These are phyloP conservation scores for Tetranychus urticae DNA, from an alignment of 1,140 invertebrate species.

Conservation along the genomic window DNA sequence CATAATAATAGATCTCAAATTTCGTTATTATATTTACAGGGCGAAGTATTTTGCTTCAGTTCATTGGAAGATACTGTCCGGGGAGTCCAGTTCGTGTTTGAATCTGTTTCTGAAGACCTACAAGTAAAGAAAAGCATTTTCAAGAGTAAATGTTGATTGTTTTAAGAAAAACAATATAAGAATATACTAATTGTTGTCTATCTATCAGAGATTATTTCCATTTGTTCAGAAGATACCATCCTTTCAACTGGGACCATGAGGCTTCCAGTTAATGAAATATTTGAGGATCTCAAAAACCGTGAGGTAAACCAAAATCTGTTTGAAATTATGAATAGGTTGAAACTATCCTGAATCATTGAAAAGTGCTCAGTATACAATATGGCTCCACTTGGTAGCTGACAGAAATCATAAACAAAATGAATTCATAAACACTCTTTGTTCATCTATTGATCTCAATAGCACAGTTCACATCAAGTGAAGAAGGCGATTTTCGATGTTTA, in stretches of 20 bases:
- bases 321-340: no score
- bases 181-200: background rate
- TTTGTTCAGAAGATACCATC: conserved; percentile 19
- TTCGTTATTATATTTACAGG: conserved; percentile 14
- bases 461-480: no score
- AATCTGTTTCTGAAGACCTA: conserved; percentile 23
- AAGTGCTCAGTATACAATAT: no score
- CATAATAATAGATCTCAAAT: background rate
- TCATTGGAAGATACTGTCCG: conserved; percentile 24
- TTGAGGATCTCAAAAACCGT: conserved; percentile 17
- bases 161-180: background rate
- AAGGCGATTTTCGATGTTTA: no score
- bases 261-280: conserved; percentile 19
- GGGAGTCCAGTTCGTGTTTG: conserved; percentile 25
- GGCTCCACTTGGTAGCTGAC: no score
- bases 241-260: conserved; percentile 22
- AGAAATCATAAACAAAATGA: no score
- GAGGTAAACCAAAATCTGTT: conserved; percentile 15
- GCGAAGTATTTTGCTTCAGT: conserved; percentile 24
- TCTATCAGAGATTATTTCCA: conserved; percentile 19
- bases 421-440: no score
- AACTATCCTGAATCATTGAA: no score
- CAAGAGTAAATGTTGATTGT: conserved; percentile 18
- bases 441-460: no score
- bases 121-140: conserved; percentile 23